A percentile compares a stretch with the other conserved stretches of the same genome.
Evolutionary conservation across 2,888 invertebrate genomes (phyloP).

Genomic region (Pyrrhia umbra): DNA sequence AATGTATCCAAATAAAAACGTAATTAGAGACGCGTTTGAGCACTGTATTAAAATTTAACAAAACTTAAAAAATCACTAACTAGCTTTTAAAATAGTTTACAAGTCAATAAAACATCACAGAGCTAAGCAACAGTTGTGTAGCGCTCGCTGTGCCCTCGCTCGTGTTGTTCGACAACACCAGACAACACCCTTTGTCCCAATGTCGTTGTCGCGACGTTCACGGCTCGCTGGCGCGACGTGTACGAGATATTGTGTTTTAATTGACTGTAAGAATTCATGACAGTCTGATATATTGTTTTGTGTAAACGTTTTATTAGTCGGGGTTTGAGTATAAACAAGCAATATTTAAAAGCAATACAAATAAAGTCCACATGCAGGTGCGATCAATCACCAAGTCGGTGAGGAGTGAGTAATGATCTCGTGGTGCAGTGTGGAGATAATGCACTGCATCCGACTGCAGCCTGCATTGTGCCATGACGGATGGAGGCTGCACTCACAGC

Average conservation of each 20-base stretch:
- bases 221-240: constrained; percentile 3
- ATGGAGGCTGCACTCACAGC: constrained; percentile 16
- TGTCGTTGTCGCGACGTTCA: constrained; percentile 1
- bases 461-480: constrained; percentile 20
- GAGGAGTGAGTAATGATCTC: constrained; percentile 19
- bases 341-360: constrained; percentile 21
- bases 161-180: constrained; percentile 4
- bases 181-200: constrained; percentile 3
- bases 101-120: neutral
- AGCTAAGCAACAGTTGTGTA: constrained; percentile 53
- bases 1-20: too few relatives aligned
- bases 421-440: constrained; percentile 13
- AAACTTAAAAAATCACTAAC: too few relatives aligned
- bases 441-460: constrained; percentile 6
- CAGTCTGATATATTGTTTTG: neutral
- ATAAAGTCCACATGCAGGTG: constrained; percentile 23
- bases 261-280: neutral
- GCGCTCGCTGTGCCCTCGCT: neutral
- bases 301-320: neutral
- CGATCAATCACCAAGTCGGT: constrained; percentile 30
- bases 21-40: too few relatives aligned
- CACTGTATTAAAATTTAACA: too few relatives aligned
- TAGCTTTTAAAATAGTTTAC: neutral
- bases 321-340: neutral
- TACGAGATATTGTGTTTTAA: constrained; percentile 5